Evolutionary conservation across 1,140 invertebrate species (phyloP), one percentile per base, ranked within the genome.

Genomic region (Philotrypesis tridentata): DNA sequence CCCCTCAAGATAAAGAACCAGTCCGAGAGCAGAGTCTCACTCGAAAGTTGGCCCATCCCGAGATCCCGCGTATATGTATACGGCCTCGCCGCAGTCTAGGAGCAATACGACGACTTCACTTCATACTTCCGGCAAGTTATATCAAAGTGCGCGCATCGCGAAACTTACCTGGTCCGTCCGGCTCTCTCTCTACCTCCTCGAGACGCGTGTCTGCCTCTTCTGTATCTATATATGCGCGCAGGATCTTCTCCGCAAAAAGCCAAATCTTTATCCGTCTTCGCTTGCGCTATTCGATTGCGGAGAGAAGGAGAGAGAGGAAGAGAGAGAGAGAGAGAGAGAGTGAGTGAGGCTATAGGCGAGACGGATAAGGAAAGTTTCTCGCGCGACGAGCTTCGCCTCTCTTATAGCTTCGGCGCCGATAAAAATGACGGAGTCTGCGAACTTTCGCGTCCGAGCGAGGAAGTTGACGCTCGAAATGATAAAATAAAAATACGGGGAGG

Each of bases 351-450:
- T 55, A n/a, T 55, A 55, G 23, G 83, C 78, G 81, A 89, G 88
- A 90, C 85, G 87, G 87, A 91, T 91, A 89, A 89, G 88, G 83
- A 90, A 91, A 91, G 89, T 91, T 91, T 87, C n/a, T n/a, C 74
- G 83, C 77, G 83, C 85, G 86, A 85, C 84, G 83, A 79, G 85
- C 88, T n/a, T n/a, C 87, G 85, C 23, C 48, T 70, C 23, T 27
- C 73, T 27, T 6, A 40, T 7, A 25, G 12, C 72, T 8, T 25
- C 61, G 12, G 25, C 31, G 29, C 23, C 87, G 88, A 90, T 90
- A 90, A 90, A 90, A 91, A 90, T 90, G 89, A 90, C 88, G 87
- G 89, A 91, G 87, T 91, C 86, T 83, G 68, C 63, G 86, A 90
- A 85, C 86, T 90, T 88, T 89, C 84, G 79, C 77, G 68, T 63